Percentiles rank a stretch among this genome's conserved stretches.
Conservation (phyloP, 2,797 vertebrate species). For the Sarcoramphus papa region DNA sequence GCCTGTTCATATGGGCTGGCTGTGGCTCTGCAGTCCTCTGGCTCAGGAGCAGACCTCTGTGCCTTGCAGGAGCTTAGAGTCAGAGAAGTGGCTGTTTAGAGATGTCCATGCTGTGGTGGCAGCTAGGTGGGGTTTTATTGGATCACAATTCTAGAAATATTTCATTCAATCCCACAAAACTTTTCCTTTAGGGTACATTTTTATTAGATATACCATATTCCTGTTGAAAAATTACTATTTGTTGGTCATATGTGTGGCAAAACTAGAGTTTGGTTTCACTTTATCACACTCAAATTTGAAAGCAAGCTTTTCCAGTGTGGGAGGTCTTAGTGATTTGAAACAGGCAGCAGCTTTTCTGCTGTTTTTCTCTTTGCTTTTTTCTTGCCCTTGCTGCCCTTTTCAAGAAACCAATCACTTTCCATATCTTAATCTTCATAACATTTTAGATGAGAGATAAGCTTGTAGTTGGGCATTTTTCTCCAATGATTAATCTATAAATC, state of each 20-base stretch:
- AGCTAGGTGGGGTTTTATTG: neutral
- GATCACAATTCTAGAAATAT: neutral
- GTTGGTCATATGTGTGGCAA: neutral
- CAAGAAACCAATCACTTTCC: neutral
- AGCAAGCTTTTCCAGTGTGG: neutral
- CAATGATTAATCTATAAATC: neutral
- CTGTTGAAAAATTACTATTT: neutral
- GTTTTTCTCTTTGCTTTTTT: neutral
- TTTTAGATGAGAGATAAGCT: neutral
- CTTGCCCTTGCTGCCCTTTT: neutral
- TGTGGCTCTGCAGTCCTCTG: neutral
- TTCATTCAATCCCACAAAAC: neutral
- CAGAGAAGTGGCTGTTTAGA: neutral
- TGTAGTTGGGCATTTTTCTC: neutral
- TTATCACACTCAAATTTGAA: neutral
- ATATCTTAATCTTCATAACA: neutral
- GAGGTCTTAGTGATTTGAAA: neutral
- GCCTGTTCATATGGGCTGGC: accelerated
- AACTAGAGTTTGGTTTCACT: neutral
- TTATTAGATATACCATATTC: neutral
- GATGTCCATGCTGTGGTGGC: accelerated
- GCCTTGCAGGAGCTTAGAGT: neutral
- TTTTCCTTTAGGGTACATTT: neutral
- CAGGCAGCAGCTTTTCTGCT: neutral
- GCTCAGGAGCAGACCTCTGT: neutral